A percentile compares a stretch with the other conserved stretches of the same genome.
These are phyloP conservation scores for Drosophila kepulauana DNA, from an alignment of 1,140 invertebrate species.

Conservation along the genomic window DNA sequence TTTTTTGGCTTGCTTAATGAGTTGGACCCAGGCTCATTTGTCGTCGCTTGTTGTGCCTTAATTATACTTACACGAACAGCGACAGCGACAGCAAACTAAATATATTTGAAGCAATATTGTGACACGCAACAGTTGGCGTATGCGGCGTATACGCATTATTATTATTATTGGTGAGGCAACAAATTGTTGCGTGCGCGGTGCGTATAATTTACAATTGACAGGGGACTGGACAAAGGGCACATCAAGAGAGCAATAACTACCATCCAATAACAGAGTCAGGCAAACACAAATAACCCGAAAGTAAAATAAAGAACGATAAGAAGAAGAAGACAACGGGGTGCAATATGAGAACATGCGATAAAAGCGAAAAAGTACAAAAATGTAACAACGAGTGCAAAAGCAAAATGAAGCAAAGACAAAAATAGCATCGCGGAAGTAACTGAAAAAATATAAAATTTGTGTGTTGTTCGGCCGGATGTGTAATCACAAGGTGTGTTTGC, in stretches of 20 bases:
- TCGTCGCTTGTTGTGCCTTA: conserved; percentile 31
- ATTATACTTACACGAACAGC: conserved; percentile 33
- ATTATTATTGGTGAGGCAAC: conserved; percentile 1
- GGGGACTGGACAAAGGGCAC: neutral
- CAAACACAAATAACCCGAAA: neutral
- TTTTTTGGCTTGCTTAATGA: conserved; percentile 37
- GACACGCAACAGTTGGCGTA: conserved; percentile 37
- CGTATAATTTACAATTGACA: conserved; percentile 49
- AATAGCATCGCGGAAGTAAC: conserved; percentile 48
- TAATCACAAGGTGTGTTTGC: conserved; percentile 17
- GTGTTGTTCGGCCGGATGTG: conserved; percentile 11
- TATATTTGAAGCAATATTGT: conserved; percentile 25
- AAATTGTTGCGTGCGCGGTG: conserved; percentile 47
- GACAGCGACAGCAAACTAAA: conserved; percentile 20
- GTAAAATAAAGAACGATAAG: conserved; percentile 1
- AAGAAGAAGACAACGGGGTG: conserved; percentile 10
- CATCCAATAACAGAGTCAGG: conserved; percentile 33
- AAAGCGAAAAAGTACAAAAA: conserved; percentile 9
- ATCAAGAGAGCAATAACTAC: conserved; percentile 27
- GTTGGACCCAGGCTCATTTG: conserved; percentile 38
- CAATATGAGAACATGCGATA: conserved; percentile 51
- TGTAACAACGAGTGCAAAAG: conserved; percentile 30
- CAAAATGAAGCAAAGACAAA: conserved; percentile 52
- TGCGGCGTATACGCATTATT: conserved; percentile 32
- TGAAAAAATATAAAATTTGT: neutral